Base-by-base conservation (phyloP, 2,113 vertebrate genomes). In the Syrmaticus mikado region DNA sequence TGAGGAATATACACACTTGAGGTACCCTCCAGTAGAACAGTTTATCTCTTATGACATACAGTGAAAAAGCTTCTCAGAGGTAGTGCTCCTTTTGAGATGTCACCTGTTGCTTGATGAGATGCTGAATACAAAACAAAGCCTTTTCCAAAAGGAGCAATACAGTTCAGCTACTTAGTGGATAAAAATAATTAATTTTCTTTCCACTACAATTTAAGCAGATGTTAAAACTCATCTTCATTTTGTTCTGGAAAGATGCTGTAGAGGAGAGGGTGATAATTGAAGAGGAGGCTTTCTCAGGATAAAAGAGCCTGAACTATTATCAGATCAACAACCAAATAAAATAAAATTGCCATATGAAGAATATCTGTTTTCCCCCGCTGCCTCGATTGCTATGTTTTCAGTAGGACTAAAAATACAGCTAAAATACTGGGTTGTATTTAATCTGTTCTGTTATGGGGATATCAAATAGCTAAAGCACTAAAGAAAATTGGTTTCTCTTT, bases 401-500 rank as follows among this genome's bases (percentile, higher is more conserved):
- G 90, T 85, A 85, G 68, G 93, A 62, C 60, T 72, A 34, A 34
- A 92, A 95, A 96, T 80, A 75, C 92, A 19, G 8, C 79, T 94
- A 78, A 95, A 97, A 95, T 88, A 34, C 66, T 84, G 89, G 84
- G 89, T 94, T 94, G 89, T 95, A 71, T 91, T 97, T 97, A 97
- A 96, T 98, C 97, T 76, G 2, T 96, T 81, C 95, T 88, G 62
- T 95, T 95, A 60, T 28, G 67, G 70, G 75, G 80, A 78, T 97
- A 94, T 90, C 91, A 77, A 46, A 76, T 95, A 85, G 87, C 91
- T 76, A 22, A 94, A 96, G 95, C 97, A 97, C 96, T 97, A 97
- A 97, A 96, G 97, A 92, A 97, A 97, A 98, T 97, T 97, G 96
- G 94, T 96, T 95, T 97, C 93, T 95, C 86, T 97, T 91, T 87